Conservation (phyloP, 2,888 invertebrate genomes). For the Drosophila paramelanica region DNA sequence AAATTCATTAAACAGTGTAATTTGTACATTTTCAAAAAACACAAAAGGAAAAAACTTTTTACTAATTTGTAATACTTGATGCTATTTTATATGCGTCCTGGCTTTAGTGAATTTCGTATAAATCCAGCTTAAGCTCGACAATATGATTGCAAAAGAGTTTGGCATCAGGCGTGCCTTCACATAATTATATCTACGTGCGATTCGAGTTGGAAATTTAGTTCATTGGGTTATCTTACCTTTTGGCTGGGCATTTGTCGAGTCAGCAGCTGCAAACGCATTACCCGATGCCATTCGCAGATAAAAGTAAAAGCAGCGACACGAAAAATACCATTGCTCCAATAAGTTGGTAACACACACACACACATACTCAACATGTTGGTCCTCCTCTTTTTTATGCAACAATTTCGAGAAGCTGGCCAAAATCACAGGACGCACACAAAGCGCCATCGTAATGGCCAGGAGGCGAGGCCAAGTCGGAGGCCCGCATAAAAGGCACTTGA, state of each 20-base stretch:
- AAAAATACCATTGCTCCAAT: slow-evolving; percentile 56
- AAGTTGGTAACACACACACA: slow-evolving; percentile 38
- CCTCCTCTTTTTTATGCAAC: slow-evolving; percentile 72
- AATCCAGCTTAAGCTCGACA: slow-evolving; percentile 6
- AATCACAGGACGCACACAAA: slow-evolving; percentile 61
- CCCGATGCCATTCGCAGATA: slow-evolving; percentile 75
- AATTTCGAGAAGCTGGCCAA: slow-evolving; percentile 61
- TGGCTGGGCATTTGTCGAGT: slow-evolving; percentile 62
- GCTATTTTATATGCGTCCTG: slow-evolving; percentile 16
- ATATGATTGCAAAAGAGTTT: slow-evolving; percentile 14
- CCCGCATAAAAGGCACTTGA: slow-evolving; percentile 75
- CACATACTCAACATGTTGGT: slow-evolving; percentile 33
- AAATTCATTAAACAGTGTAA: slow-evolving; percentile 64
- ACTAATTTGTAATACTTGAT: slow-evolving; percentile 40
- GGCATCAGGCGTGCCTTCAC: slow-evolving; percentile 15
- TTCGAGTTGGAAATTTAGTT: slow-evolving; percentile 29
- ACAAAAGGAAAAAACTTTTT: slow-evolving; percentile 9
- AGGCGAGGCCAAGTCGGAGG: slow-evolving; percentile 29
- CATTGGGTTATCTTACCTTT: slow-evolving; percentile 47
- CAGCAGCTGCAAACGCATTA: slow-evolving; percentile 74
- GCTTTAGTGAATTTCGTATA: background rate
- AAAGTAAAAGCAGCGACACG: slow-evolving; percentile 74
- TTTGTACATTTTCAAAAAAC: slow-evolving; percentile 48
- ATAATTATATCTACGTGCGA: slow-evolving; percentile 54
- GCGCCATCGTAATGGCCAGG: slow-evolving; percentile 60